Evolutionary conservation across 2,113 vertebrate species (phyloP), one percentile per base, ranked within the genome.

Genomic region (Phaethornis superciliosus): DNA sequence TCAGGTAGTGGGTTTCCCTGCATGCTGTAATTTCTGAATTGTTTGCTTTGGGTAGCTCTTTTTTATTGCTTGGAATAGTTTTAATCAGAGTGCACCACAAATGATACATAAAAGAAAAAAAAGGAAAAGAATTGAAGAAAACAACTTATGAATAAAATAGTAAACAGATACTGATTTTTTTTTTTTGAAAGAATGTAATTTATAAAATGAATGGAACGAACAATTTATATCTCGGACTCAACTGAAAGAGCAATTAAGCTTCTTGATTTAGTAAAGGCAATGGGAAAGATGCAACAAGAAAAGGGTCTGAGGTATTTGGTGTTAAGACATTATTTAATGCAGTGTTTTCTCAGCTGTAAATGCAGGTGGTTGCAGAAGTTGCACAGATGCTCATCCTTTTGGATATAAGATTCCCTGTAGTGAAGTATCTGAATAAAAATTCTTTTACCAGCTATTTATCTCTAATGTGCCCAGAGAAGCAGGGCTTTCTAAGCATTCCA

Each of bases 331-430:
- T 94, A 46, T 91, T 80, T 85, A 74, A 72, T 51, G 63, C 75
- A 93, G 12, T n/a, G 28, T 80, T 82, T 89, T 80, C 32, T 83
- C 75, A 93, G 59, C 79, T 91, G 85, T 63, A 77, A 85, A 80
- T 23, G 55, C 88, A 94, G 76, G 20, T 94, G 75, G 54, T 88
- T 88, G 67, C 51, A 85, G 68, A 88, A 93, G 33, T 1, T 2
- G 13, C 52, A 54, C 51, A 90, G 62, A 51, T 85, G 74, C 20
- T 91, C 51, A 28, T 71, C 20, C 3, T 75, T 75, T 84, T n/a
- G 44, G 9, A n/a, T 62, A 11, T 9, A 89, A 16, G 58, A 32
- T 82, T 88, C 54, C 71, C 51, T 70, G 68, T 47, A 63, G 51
- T 74, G 42, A 72, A 24, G 65, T 69, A 76, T 26, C n/a, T 65